Percentiles rank a stretch among this genome's conserved stretches.
phyloP scores from a whole-genome alignment of 2,888 invertebrate genomes.

The Melanostoma scalare region DNA sequence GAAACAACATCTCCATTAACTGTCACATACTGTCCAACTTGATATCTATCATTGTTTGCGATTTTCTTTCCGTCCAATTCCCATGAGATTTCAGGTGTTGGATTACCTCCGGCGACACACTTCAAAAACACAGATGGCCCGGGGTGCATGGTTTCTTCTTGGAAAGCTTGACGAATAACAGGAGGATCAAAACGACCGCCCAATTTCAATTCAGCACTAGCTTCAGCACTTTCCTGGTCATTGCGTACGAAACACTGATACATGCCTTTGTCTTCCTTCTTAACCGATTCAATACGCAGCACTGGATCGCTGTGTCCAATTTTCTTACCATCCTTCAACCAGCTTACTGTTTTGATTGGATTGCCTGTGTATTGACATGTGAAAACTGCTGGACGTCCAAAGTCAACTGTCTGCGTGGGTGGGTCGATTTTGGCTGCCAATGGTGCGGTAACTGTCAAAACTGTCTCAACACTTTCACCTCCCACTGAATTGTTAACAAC shows the following conservation, averaged over 20 bases:
- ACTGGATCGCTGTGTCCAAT: slow-evolving; percentile 92
- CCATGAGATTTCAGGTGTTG: slow-evolving; percentile 97
- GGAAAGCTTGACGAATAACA: slow-evolving; percentile 92
- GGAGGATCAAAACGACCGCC: slow-evolving; percentile 97
- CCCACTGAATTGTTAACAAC: slow-evolving; percentile 97
- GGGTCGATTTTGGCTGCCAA: slow-evolving; percentile 94
- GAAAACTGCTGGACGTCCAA: slow-evolving; percentile 94
- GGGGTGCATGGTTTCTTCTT: slow-evolving; percentile 94
- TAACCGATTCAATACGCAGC: slow-evolving; percentile 93
- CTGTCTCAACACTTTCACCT: slow-evolving; percentile 95
- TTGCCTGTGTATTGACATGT: slow-evolving; percentile 95
- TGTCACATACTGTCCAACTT: slow-evolving; percentile 94
- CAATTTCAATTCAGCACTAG: slow-evolving; percentile 94
- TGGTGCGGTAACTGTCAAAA: slow-evolving; percentile 95
- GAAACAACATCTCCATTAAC: slow-evolving; percentile 96
- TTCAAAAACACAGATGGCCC: slow-evolving; percentile 94
- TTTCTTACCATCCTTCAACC: slow-evolving; percentile 95
- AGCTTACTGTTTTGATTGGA: slow-evolving; percentile 94
- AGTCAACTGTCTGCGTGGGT: slow-evolving; percentile 94
- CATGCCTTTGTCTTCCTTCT: slow-evolving; percentile 98
- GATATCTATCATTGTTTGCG: slow-evolving; percentile 87
- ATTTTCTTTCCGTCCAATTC: slow-evolving; percentile 93
- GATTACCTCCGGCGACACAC: slow-evolving; percentile 97
- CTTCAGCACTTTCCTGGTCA: slow-evolving; percentile 96
- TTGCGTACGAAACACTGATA: slow-evolving; percentile 97